phyloP scores from a whole-genome alignment of 2,797 vertebrate genomes.

The Crypturellus tataupa region DNA sequence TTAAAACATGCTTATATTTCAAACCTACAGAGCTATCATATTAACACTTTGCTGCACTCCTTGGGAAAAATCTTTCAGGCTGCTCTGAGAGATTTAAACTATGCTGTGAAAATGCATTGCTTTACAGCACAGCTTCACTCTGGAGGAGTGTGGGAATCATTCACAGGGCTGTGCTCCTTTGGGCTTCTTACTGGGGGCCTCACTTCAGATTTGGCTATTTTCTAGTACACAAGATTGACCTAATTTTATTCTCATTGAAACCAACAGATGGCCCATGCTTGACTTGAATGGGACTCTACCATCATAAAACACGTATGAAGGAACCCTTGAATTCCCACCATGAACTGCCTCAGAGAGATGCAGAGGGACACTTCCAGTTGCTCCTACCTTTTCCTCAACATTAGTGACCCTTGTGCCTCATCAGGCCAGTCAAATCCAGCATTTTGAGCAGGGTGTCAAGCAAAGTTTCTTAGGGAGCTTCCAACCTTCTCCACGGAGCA shows the following conservation, averaged over 20 bases:
- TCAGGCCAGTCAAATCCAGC: accelerated
- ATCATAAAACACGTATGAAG: not conserved
- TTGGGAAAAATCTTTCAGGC: slow-evolving; percentile 1
- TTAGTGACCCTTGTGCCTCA: not conserved
- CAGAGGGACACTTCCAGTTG: not conserved
- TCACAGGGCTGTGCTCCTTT: not conserved
- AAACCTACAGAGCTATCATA: not conserved
- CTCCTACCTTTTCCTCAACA: not conserved
- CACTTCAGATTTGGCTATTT: not conserved
- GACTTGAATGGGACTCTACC: not conserved
- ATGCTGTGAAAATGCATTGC: not conserved
- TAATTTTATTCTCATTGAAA: not conserved
- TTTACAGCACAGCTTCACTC: not conserved
- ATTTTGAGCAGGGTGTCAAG: not conserved
- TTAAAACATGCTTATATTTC: slow-evolving; percentile 42
- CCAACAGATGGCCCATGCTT: not conserved
- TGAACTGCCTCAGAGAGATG: not conserved
- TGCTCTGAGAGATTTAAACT: not conserved
- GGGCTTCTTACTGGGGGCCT: not conserved
- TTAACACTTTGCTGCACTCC: slow-evolving; percentile 38
- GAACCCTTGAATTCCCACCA: not conserved
- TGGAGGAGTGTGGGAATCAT: not conserved
- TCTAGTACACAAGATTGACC: not conserved
- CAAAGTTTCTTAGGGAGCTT: not conserved
- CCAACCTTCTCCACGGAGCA: not conserved